Base-by-base conservation (phyloP, 2,888 invertebrate species). In the Eilema griseolum region DNA sequence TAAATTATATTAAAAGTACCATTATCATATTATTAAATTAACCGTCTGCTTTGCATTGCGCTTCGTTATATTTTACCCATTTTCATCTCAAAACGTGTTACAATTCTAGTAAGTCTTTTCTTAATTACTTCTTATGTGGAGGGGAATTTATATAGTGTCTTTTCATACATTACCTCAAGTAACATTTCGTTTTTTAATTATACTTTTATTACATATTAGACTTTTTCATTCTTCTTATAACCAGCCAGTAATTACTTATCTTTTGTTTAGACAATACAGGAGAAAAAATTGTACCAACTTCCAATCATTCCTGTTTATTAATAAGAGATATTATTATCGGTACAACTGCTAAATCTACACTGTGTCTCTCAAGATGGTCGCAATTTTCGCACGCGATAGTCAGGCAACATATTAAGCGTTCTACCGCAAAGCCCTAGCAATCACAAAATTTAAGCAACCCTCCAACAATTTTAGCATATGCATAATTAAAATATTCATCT, bases 371-470 rank as follows among this genome's bases (percentile, higher is more conserved):
- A 33, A 71, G 67, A 70, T 65, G 62, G 66, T 72, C 57, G 28
- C 70, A 79, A 73, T 80, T 74, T 70, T 70, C 68, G 66, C 37
- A 60, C 65, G 52, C 62, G 64, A 28, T 73, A 75, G 71, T 76
- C 70, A 73, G 75, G 80, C 72, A 80, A 69, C 71, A 79, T 81
- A 80, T 80, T 82, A 81, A 79, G 69, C 79, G 76, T 77, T 83
- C 81, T 82, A 81, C 78, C 85, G 67, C 79, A 78, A 66, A 67
- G 66, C 46, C 62, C 66, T 26, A 65, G 72, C 72, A 76, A 76
- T 78, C 75, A 79, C 79, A 64, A 80, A 84, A 82, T 82, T 79
- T 80, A 80, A 72, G 73, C 73, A 66, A 69, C 77, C 74, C 70
- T 72, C 69, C 33, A 69, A 67, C 69, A 64, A 66, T 52, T 66